Percentiles rank a stretch among this genome's conserved stretches.
phyloP scores from a whole-genome alignment of 1,140 invertebrate genomes.

The Caenorhabditis latens region DNA sequence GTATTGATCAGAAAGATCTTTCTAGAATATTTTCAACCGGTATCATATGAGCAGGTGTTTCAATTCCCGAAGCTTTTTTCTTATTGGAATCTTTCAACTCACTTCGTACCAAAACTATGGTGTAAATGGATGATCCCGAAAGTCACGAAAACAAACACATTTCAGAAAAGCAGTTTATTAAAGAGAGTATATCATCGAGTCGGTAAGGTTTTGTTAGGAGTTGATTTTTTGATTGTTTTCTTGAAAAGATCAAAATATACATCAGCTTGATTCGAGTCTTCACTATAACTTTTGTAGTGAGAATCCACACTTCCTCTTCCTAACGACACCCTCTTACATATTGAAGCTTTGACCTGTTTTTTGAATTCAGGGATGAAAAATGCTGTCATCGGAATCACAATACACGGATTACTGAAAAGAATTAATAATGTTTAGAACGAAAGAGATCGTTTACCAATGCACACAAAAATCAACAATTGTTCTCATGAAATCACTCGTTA shows the following conservation, averaged over 20 bases:
- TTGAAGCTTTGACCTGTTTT: neutral
- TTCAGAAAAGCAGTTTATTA: too few relatives aligned
- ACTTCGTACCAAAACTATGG: too few relatives aligned
- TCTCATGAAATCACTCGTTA: neutral
- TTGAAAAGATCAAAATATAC: conserved; percentile 25
- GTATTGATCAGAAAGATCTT: too few relatives aligned
- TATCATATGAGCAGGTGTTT: too few relatives aligned
- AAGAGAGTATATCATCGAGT: too few relatives aligned
- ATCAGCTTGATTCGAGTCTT: conserved; percentile 10
- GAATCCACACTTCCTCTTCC: neutral
- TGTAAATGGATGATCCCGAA: too few relatives aligned
- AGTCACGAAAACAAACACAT: too few relatives aligned
- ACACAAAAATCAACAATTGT: neutral
- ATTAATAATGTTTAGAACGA: neutral
- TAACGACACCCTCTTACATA: neutral
- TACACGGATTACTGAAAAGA: neutral
- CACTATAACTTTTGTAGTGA: neutral
- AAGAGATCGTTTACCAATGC: neutral
- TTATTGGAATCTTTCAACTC: too few relatives aligned
- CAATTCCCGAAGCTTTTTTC: too few relatives aligned
- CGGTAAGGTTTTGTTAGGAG: too few relatives aligned
- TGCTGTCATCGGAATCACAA: conserved; percentile 32
- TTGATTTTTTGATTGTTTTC: neutral
- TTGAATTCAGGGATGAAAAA: conserved; percentile 18
- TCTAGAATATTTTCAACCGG: too few relatives aligned